A percentile compares a stretch with the other conserved stretches of the same genome.
Conservation (phyloP, 2,113 vertebrate genomes). For the Damaliscus lunatus region DNA sequence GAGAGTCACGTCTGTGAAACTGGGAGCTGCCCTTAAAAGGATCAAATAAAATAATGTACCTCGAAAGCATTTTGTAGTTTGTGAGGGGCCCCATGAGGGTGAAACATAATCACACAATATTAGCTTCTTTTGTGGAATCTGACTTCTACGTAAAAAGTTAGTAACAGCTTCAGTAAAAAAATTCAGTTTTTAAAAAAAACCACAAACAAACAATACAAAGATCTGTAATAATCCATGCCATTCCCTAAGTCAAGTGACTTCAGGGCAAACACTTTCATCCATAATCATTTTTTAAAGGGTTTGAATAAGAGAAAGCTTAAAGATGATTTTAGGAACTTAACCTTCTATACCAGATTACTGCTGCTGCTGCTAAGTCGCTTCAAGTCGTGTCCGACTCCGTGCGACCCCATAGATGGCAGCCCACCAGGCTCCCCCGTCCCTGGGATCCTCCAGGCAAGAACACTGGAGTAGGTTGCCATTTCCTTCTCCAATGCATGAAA, state of each 20-base stretch:
- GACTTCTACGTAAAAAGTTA: background rate
- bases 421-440: no score
- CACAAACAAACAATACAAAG: background rate
- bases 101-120: background rate
- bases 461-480: no score
- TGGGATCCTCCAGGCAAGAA: no score
- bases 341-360: background rate
- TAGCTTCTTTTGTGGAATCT: background rate
- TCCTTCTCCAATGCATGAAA: no score
- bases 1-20: background rate
- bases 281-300: background rate
- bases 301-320: background rate
- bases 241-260: background rate
- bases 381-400: accelerated
- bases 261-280: background rate
- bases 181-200: background rate
- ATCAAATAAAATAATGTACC: background rate
- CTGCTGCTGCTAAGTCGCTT: no score
- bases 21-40: background rate
- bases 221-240: background rate
- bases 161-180: background rate
- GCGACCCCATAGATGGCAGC: no score
- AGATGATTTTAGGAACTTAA: background rate
- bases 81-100: background rate
- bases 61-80: background rate